phyloP scores from a whole-genome alignment of 2,888 invertebrate genomes.

The Papilio gigon region DNA sequence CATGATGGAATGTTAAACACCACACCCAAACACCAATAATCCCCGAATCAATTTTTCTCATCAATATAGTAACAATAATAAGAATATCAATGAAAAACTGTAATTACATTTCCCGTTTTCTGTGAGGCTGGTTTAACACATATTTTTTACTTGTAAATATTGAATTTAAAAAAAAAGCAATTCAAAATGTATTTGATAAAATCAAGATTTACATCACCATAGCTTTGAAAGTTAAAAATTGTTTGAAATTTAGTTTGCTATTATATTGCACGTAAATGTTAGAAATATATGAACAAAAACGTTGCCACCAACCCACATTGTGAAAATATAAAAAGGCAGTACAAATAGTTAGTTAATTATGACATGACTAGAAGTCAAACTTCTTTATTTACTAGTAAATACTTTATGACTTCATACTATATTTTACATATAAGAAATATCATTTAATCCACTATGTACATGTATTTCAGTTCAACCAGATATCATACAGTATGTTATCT shows the following conservation, averaged over 20 bases:
- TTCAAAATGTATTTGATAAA: conserved; percentile 21
- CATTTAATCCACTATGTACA: conserved; percentile 20
- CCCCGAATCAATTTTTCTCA: background rate
- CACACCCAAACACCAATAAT: conserved; percentile 2
- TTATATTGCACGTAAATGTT: background rate
- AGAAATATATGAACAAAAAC: background rate
- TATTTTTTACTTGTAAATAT: no score
- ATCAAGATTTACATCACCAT: no score
- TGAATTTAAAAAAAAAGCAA: no score
- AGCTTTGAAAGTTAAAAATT: background rate
- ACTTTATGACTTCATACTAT: conserved; percentile 31
- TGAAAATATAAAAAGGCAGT: conserved; percentile 18
- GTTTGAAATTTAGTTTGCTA: background rate
- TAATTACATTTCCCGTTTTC: background rate
- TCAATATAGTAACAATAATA: background rate
- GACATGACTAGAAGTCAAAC: conserved; percentile 39
- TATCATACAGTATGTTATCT: conserved; percentile 90
- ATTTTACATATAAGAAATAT: conserved; percentile 18
- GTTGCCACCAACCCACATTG: conserved; percentile 13
- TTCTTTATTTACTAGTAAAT: conserved; percentile 30
- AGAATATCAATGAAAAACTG: background rate
- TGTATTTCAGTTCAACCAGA: conserved; percentile 86
- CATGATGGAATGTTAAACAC: conserved; percentile 22
- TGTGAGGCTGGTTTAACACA: no score
- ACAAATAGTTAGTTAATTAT: conserved; percentile 4